Evolutionary conservation across 2,113 vertebrate genomes (phyloP).

Genomic region (Pseudonaja textilis): DNA sequence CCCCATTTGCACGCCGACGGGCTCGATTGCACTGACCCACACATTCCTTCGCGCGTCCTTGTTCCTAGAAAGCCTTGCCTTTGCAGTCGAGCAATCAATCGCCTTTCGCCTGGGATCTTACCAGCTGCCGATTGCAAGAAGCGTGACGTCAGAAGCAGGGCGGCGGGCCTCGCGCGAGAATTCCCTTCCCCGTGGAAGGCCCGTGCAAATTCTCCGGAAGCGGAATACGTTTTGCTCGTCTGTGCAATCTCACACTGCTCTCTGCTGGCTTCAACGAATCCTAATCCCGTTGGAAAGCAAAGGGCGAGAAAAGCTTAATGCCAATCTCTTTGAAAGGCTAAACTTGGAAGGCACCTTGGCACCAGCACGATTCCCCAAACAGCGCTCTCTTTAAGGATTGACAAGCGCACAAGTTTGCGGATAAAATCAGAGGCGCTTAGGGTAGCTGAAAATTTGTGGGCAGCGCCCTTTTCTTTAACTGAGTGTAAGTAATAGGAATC

Average conservation of each 20-base stretch:
- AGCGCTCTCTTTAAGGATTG: neutral
- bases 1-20: neutral
- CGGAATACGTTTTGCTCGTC: neutral
- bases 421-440: neutral
- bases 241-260: neutral
- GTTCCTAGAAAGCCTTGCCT: neutral
- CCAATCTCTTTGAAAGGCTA: neutral
- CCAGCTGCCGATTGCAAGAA: neutral
- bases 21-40: neutral
- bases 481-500: neutral
- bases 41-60: neutral
- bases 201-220: neutral
- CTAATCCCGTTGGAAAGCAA: neutral
- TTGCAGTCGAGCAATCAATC: neutral
- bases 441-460: neutral
- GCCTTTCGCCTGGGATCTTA: neutral
- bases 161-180: neutral
- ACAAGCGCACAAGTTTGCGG: neutral
- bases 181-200: neutral
- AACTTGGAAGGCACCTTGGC: neutral
- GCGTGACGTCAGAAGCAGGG: neutral
- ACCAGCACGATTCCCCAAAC: neutral
- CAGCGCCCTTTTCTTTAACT: neutral
- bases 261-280: neutral
- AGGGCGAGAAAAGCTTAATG: neutral